Percentiles rank a stretch among this genome's conserved stretches.
These are phyloP conservation scores for Peromyscus californicus DNA, from an alignment of 2,113 vertebrate genomes.

Conservation along the genomic window DNA sequence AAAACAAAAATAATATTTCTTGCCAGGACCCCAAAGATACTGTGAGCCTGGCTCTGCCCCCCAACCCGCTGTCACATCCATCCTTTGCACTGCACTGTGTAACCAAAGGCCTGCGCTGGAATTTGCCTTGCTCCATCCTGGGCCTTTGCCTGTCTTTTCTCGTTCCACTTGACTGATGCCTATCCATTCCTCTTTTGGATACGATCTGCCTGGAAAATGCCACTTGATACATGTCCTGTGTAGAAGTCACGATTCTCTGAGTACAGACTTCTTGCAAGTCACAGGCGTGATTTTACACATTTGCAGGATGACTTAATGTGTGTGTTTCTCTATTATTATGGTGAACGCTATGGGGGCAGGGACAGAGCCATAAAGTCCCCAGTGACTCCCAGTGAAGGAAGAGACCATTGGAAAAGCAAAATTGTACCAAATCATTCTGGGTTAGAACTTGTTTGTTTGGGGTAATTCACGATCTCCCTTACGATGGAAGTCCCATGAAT, in stretches of 20 bases:
- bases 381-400: background rate
- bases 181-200: background rate
- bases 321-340: background rate
- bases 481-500: conserved; percentile 5
- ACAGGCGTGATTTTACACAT: background rate
- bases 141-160: background rate
- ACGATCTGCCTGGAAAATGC: background rate
- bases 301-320: background rate
- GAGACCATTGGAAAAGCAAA: background rate
- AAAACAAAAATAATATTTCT: conserved; percentile 25
- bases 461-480: conserved; percentile 1
- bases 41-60: background rate
- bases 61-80: background rate
- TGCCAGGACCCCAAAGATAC: background rate
- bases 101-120: background rate
- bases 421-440: background rate
- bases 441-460: background rate
- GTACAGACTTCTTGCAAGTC: background rate
- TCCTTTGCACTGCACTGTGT: background rate
- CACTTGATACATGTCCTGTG: background rate
- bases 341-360: background rate
- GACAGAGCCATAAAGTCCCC: background rate
- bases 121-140: background rate
- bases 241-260: background rate
- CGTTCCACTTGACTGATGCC: too few relatives aligned